These are phyloP conservation scores for Cryptomyrus ogoouensis DNA, from an alignment of 2,113 vertebrate species.

Conservation along the genomic window DNA sequence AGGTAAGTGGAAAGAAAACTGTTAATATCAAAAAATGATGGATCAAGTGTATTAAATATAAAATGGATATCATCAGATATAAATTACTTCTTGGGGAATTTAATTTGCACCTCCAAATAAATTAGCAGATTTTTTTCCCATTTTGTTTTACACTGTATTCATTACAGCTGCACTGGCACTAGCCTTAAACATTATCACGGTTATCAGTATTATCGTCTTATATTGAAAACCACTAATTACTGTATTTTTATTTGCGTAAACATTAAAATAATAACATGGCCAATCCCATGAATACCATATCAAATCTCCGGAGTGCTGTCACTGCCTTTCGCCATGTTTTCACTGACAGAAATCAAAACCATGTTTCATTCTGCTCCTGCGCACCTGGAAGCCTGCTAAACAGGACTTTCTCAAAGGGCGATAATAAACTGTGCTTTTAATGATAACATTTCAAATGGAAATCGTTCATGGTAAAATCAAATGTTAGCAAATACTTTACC, in stretches of 20 bases:
- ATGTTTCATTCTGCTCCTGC: neutral
- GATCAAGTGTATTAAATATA: neutral
- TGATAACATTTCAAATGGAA: neutral
- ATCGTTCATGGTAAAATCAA: neutral
- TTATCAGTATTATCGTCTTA: neutral
- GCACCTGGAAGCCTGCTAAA: neutral
- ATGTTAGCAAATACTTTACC: neutral
- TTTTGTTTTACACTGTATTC: neutral
- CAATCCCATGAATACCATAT: neutral
- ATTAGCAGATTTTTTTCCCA: neutral
- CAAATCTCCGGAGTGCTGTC: neutral
- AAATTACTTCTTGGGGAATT: neutral
- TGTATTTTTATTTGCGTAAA: neutral
- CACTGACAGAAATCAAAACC: neutral
- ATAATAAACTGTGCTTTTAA: neutral
- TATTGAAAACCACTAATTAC: neutral
- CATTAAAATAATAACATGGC: neutral
- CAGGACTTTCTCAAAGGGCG: neutral
- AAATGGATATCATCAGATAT: neutral
- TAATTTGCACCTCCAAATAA: neutral
- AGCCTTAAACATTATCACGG: neutral
- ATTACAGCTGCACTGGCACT: neutral
- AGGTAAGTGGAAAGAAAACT: neutral
- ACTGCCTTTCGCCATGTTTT: neutral
- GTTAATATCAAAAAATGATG: neutral